Conservation (phyloP, 2,797 vertebrate species). For the Acanthurus tractus region DNA sequence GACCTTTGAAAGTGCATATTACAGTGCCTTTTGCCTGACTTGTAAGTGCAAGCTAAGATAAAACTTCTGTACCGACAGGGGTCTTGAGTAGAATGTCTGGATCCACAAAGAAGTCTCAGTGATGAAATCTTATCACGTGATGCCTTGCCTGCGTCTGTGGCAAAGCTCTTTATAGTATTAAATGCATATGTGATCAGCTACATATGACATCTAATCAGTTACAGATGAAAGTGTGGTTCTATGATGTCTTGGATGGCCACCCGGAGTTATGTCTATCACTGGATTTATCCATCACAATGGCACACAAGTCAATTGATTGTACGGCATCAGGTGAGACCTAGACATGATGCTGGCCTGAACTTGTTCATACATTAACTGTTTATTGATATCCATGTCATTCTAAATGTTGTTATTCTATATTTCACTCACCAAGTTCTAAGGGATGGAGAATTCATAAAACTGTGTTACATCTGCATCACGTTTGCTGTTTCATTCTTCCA, state of each 20-base stretch:
- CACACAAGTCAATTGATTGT: constrained; percentile 15
- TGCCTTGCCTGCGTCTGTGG: constrained; percentile 28
- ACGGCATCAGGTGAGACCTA: constrained; percentile 19
- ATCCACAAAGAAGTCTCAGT: constrained; percentile 39
- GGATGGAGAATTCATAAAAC: constrained; percentile 9
- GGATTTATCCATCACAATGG: constrained; percentile 5
- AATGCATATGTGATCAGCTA: constrained; percentile 43
- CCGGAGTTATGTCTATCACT: constrained; percentile 22
- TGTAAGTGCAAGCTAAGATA: constrained; percentile 48
- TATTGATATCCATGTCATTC: background rate
- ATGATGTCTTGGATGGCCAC: constrained; percentile 19
- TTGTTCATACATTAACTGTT: background rate
- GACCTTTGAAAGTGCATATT: constrained; percentile 62
- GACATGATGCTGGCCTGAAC: constrained; percentile 1
- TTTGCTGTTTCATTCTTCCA: constrained; percentile 24
- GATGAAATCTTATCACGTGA: constrained; percentile 56
- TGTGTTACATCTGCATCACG: constrained; percentile 17
- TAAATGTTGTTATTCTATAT: constrained; percentile 3
- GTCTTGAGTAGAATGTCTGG: constrained; percentile 47
- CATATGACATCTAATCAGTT: constrained; percentile 42
- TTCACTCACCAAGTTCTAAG: background rate
- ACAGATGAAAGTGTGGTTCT: constrained; percentile 45
- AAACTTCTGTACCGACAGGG: constrained; percentile 38
- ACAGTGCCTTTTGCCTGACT: constrained; percentile 46
- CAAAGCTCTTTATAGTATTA: constrained; percentile 40